These are phyloP conservation scores for Archocentrus centrarchus DNA, from an alignment of 2,113 vertebrate genomes.

Conservation along the genomic window DNA sequence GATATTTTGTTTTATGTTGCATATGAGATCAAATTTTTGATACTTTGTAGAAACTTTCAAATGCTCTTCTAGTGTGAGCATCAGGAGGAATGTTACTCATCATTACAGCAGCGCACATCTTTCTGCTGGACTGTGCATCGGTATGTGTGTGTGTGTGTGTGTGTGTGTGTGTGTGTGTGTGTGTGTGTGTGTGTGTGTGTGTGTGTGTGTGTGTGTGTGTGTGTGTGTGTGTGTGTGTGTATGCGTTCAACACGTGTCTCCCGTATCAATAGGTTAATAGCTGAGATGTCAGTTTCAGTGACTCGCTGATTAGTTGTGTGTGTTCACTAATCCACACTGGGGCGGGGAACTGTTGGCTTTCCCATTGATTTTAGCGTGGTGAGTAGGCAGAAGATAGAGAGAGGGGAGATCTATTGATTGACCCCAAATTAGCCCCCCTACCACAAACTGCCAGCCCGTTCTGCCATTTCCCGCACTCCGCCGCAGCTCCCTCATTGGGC, in stretches of 20 bases:
- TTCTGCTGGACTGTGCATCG: conserved; percentile 63
- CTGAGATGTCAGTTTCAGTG: conserved; percentile 81
- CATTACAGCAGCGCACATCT: conserved; percentile 26
- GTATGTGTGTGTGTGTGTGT: conserved; percentile 28
- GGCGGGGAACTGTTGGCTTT: conserved; percentile 84
- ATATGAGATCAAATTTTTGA: background rate
- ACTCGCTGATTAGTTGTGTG: conserved; percentile 85
- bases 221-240: background rate
- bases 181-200: conserved; percentile 31
- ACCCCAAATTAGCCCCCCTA: conserved; percentile 85
- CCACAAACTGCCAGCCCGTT: conserved; percentile 52
- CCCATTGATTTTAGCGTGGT: conserved; percentile 84
- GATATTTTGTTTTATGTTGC: background rate
- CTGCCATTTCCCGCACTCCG: conserved; percentile 52
- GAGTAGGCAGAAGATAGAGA: conserved; percentile 82
- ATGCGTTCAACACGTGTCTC: conserved; percentile 70
- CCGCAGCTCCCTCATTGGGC: conserved; percentile 58
- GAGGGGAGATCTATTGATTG: conserved; percentile 86
- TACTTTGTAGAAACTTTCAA: background rate
- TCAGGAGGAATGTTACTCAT: conserved; percentile 19
- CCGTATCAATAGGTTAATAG: conserved; percentile 85
- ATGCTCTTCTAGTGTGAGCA: background rate
- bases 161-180: conserved; percentile 41
- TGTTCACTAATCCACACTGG: conserved; percentile 85
- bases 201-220: too few relatives aligned